phyloP scores from a whole-genome alignment of 2,797 vertebrate genomes.

The Phalloptychus januarius region DNA sequence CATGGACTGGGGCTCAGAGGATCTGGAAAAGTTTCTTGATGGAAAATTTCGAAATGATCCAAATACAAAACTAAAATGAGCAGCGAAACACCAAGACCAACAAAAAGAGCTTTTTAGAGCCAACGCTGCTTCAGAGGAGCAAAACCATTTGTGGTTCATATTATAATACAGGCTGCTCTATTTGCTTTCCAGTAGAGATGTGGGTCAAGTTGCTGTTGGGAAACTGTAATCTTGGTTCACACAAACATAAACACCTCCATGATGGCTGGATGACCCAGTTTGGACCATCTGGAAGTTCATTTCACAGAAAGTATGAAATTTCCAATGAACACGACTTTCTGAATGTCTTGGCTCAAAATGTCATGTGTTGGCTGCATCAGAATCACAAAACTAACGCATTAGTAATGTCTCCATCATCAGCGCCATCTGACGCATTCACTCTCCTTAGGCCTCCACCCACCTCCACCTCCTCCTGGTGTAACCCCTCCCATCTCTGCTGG shows the following conservation, averaged over 20 bases:
- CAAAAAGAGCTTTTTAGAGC: not conserved
- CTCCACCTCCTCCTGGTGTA: slow-evolving; percentile 2
- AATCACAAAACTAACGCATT: slow-evolving; percentile 33
- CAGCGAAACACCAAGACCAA: not conserved
- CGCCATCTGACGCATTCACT: slow-evolving; percentile 62
- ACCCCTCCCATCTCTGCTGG: slow-evolving; percentile 52
- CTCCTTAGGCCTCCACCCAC: slow-evolving; percentile 39
- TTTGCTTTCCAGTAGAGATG: not conserved
- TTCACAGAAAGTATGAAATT: slow-evolving; percentile 1
- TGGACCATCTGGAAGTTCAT: slow-evolving; percentile 4
- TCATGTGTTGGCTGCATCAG: slow-evolving; percentile 56
- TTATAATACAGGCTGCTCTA: not conserved
- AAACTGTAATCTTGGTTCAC: not conserved
- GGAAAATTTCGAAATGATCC: too few relatives aligned
- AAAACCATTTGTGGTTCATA: not conserved
- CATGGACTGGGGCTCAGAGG: too few relatives aligned
- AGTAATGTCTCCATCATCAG: slow-evolving; percentile 62
- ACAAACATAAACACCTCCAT: not conserved
- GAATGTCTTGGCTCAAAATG: slow-evolving; percentile 50
- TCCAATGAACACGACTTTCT: not conserved
- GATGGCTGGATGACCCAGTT: not conserved
- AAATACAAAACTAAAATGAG: too few relatives aligned
- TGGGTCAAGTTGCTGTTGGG: not conserved
- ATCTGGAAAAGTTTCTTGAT: too few relatives aligned
- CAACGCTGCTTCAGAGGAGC: not conserved